These are phyloP conservation scores for Saguinus imperator DNA, from an alignment of 2,113 vertebrate genomes.

Conservation along the genomic window DNA sequence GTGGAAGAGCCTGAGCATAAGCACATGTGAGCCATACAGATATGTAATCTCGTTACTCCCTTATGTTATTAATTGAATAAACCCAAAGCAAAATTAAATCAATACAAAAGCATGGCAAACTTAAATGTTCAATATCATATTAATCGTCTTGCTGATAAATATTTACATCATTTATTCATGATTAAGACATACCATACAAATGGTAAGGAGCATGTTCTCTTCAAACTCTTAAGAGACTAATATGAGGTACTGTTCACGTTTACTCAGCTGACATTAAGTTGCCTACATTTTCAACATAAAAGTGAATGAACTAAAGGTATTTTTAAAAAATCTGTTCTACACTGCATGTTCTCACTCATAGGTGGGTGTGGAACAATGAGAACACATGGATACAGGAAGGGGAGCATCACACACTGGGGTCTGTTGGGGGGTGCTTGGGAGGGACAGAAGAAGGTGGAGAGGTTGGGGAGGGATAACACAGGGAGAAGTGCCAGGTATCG, in stretches of 20 bases:
- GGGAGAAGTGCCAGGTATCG: no score
- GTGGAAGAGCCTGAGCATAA: not conserved
- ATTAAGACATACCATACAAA: not conserved
- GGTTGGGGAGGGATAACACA: no score
- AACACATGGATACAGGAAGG: no score
- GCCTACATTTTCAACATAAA: slow-evolving; percentile 36
- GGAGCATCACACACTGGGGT: no score
- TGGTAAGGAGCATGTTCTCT: not conserved
- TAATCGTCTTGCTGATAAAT: not conserved
- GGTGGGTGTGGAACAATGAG: no score
- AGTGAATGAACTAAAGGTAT: not conserved
- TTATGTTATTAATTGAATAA: slow-evolving; percentile 4
- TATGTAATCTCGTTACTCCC: not conserved
- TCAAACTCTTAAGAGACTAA: not conserved
- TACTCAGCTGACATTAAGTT: not conserved
- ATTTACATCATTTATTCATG: not conserved
- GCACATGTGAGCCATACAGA: slow-evolving; percentile 17
- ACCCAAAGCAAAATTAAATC: not conserved
- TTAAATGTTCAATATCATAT: slow-evolving; percentile 3
- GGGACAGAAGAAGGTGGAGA: no score
- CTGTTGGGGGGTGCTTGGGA: no score
- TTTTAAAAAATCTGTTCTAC: not conserved
- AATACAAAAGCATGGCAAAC: not conserved
- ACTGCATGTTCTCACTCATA: no score
- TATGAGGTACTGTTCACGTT: not conserved